Evolutionary conservation across 2,888 invertebrate species (phyloP), one percentile per base, ranked within the genome.

Genomic region (Acleris emargana): DNA sequence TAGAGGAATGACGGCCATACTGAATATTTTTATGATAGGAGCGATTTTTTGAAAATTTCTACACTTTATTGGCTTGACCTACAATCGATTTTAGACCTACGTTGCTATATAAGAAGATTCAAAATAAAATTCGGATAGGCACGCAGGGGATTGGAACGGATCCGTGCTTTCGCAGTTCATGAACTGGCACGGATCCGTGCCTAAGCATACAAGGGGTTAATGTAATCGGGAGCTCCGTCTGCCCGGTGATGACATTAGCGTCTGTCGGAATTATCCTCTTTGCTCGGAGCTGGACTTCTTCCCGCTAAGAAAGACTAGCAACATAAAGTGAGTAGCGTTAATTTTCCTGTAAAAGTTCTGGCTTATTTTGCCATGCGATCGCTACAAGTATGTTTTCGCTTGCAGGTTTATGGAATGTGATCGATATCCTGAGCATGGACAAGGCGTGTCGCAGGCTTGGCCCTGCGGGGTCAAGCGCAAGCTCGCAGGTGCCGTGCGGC

Each of bases 321-420:
- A 50, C 59, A 45, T 60, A 60, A 64, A 64, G 64, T 64, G 28
- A 61, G 59, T 20, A 16, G 13, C 28, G 32, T 42, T 16, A 32
- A 28, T 53, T 25, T 32, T 50, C 38, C 16, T 16, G 5, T 20
- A 54, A 16, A 13, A 9, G 4, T 4, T 38, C 13, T 18, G 7
- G 16, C 22, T 42, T 17, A 42, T 38, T 42, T 16, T 9, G 32
- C 32, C 3, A 32, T 32, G 7, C 1, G 7, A 38, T 22, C 42
- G 52, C 17, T 22, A 53, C 9, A 32, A 51, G 18, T 52, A 66
- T 18, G 43, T 53, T 51, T 58, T 62, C 25, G 38, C n/a, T 85
- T 88, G 43, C 83, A 89, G 89, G 84, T 87, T 81, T 73, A 84
- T 86, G 88, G 84, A 84, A 89, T 88, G 88, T 82, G 76, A 84